phyloP scores from a whole-genome alignment of 2,113 vertebrate species.

The Carassius gibelio region DNA sequence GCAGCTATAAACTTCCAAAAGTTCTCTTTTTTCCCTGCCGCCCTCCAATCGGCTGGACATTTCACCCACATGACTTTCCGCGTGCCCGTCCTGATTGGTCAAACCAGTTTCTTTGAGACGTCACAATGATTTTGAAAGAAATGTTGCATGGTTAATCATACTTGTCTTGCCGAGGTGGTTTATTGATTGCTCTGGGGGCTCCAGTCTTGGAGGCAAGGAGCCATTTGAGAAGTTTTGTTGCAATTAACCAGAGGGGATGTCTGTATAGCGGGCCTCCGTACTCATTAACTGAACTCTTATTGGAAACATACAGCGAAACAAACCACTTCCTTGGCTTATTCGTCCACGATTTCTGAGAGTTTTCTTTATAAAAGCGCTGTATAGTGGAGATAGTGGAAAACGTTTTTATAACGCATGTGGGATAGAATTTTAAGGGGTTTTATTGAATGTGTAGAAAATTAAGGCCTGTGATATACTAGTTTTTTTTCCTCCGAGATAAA shows the following conservation, averaged over 20 bases:
- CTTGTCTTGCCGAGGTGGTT: conserved; percentile 59
- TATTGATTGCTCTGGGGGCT: conserved; percentile 61
- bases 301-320: conserved; percentile 57
- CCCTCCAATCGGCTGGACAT: conserved; percentile 68
- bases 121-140: conserved; percentile 62
- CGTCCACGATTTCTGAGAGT: background rate
- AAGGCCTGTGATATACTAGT: background rate
- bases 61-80: conserved; percentile 65
- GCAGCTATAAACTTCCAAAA: conserved; percentile 63
- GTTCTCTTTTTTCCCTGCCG: conserved; percentile 67
- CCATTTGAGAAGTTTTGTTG: conserved; percentile 61
- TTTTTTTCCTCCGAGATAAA: background rate
- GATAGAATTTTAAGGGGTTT: background rate
- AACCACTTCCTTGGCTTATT: conserved; percentile 28
- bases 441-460: background rate
- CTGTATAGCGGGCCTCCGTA: conserved; percentile 47
- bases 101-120: conserved; percentile 47
- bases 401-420: background rate
- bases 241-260: conserved; percentile 61
- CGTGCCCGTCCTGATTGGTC: conserved; percentile 67
- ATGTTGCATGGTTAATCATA: conserved; percentile 60
- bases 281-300: conserved; percentile 58
- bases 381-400: background rate
- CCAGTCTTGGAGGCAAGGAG: conserved; percentile 51
- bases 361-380: conserved; percentile 13